These are phyloP conservation scores for Oxytorus armatus DNA, from an alignment of 2,888 invertebrate genomes.

Conservation along the genomic window DNA sequence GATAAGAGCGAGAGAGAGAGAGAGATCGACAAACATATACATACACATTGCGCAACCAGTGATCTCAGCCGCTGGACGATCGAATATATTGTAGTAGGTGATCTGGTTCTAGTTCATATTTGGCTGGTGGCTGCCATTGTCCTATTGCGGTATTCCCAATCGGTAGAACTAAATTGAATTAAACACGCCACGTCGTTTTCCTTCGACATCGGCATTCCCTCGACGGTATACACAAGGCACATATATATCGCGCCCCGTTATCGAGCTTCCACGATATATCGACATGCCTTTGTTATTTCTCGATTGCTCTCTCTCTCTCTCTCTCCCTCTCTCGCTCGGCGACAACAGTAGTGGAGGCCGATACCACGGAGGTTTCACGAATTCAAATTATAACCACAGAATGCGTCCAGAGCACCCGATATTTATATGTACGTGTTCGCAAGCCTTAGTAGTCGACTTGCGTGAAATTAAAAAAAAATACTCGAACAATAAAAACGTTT, in stretches of 20 bases:
- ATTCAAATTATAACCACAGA: slow-evolving; percentile 30
- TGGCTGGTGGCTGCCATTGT: slow-evolving; percentile 13
- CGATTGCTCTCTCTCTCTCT: background rate
- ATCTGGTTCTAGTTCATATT: slow-evolving; percentile 8
- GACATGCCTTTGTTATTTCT: slow-evolving; percentile 33
- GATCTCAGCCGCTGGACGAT: slow-evolving; percentile 6
- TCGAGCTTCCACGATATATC: slow-evolving; percentile 38
- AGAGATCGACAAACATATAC: slow-evolving; percentile 1
- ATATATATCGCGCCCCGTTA: background rate
- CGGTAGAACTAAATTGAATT: slow-evolving; percentile 61
- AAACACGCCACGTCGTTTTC: slow-evolving; percentile 47
- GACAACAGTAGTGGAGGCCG: background rate
- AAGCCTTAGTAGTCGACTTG: no score
- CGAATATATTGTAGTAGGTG: slow-evolving; percentile 20
- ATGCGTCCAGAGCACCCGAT: slow-evolving; percentile 1
- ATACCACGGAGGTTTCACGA: slow-evolving; percentile 3
- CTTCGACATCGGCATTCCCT: slow-evolving; percentile 45
- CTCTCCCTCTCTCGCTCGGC: background rate
- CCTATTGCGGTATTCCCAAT: slow-evolving; percentile 61
- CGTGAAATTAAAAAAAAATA: no score
- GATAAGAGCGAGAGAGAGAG: slow-evolving; percentile 1
- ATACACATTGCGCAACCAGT: background rate
- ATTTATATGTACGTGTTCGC: no score
- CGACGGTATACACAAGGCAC: slow-evolving; percentile 15
- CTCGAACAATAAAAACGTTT: no score